These are phyloP conservation scores for Hemitrygon akajei DNA, from an alignment of 2,797 vertebrate species.

Conservation along the genomic window DNA sequence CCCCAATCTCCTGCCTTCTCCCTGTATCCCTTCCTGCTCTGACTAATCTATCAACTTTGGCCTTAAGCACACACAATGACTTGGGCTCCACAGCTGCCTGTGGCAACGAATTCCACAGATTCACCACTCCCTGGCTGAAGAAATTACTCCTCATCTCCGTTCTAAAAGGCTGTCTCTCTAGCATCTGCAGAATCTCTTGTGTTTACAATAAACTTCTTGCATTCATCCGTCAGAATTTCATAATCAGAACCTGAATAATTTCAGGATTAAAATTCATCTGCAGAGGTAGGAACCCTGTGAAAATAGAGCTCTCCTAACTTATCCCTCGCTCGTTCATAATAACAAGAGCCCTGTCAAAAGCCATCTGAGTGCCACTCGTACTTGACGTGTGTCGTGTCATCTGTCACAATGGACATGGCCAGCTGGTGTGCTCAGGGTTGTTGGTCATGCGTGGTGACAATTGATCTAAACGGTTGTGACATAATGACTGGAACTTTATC, in stretches of 20 bases:
- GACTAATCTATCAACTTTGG: no score
- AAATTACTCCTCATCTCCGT: no score
- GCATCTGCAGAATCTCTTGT: no score
- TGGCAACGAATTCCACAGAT: no score
- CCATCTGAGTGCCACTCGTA: background rate
- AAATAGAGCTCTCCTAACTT: background rate
- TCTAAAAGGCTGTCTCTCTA: no score
- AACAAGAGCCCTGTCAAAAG: background rate
- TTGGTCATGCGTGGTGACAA: background rate
- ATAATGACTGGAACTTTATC: slow-evolving; percentile 6
- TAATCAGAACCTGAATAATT: background rate
- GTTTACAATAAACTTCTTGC: background rate
- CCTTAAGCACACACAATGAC: no score
- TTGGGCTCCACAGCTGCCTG: no score
- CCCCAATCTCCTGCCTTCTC: no score
- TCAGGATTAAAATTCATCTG: background rate
- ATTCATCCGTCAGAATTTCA: background rate
- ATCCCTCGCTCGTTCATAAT: background rate
- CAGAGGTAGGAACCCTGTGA: background rate
- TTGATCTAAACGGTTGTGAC: slow-evolving; percentile 13
- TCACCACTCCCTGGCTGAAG: no score
- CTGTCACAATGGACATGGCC: background rate
- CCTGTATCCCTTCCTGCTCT: no score
- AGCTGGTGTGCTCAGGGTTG: background rate
- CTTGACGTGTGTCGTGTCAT: background rate